Evolutionary conservation across 2,797 vertebrate species (phyloP).

Genomic region (Acipenser ruthenus): DNA sequence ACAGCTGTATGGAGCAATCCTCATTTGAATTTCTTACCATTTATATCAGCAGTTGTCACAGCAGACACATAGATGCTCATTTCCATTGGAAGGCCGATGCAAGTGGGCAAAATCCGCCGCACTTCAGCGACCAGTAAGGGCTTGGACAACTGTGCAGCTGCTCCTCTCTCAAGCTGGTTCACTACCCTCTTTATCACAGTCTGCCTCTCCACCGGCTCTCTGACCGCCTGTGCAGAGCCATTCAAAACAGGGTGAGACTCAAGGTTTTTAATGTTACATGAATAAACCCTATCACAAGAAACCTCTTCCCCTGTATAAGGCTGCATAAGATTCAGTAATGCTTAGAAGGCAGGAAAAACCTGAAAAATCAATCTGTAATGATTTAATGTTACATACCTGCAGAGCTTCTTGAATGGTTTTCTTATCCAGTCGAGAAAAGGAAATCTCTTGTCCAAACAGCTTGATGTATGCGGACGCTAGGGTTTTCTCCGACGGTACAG

Average conservation of each 20-base stretch:
- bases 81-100: slow-evolving; percentile 33
- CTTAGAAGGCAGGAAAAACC: too few species aligned
- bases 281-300: too few species aligned
- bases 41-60: slow-evolving; percentile 18
- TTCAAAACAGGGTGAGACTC: background rate
- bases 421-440: slow-evolving; percentile 33
- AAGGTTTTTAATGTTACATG: background rate
- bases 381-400: slow-evolving; percentile 31
- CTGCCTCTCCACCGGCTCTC: slow-evolving; percentile 26
- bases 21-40: slow-evolving; percentile 22
- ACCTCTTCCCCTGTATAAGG: too few species aligned
- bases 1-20: background rate
- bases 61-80: slow-evolving; percentile 21
- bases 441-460: slow-evolving; percentile 39
- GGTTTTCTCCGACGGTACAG: slow-evolving; percentile 33
- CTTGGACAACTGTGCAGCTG: slow-evolving; percentile 19
- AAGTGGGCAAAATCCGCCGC: slow-evolving; percentile 25
- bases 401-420: slow-evolving; percentile 31
- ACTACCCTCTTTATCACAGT: background rate
- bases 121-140: slow-evolving; percentile 29
- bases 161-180: slow-evolving; percentile 18
- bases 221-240: slow-evolving; percentile 16
- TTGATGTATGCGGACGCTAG: slow-evolving; percentile 39
- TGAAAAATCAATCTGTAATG: too few species aligned
- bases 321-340: too few species aligned